Base-by-base conservation (phyloP, 2,888 invertebrate species). In the Drosophila barbarae region DNA sequence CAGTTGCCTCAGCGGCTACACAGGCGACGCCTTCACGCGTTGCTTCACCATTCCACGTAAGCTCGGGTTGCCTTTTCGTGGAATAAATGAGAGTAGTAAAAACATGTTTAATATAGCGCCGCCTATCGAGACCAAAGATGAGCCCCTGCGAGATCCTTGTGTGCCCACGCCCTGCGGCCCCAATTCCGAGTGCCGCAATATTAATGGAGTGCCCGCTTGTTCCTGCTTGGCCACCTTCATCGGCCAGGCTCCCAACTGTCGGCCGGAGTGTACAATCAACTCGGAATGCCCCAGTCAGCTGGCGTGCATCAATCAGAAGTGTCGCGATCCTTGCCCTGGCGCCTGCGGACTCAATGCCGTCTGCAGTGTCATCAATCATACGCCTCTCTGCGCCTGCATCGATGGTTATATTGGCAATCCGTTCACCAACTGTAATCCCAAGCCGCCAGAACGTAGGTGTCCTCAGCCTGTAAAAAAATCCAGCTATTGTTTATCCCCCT, bases 221-320 rank as follows among this genome's bases (percentile, higher is more conserved):
- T 92, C 93, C 26, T 95, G 95, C 81, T 86, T 93, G 73, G 88
- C 91, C 5, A 91, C 91, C 53, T 94, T 92, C 80, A 91, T 92
- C 72, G 94, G 94, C n/a, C 90, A 91, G 39, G 94, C 94, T 52
- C 94, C 94, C 15, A 93, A 93, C 78, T 94, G 94, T 85, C 91
- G 93, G 54, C 94, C 94, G 3, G 94, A 94, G 88, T 95, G 95
- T 88, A 92, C 92, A 1, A 93, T 93, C 47, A 93, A 93, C 82
- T 91, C 93, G 75, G 94, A 95, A 85, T 95, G 95, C 87, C 90
- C 92, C 3, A 92, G 93, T 71, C 92, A 93, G 76, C 90, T 91
- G 81, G 94, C 95, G 9, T 95, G 95, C 82, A 92, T 94, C n/a
- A 92, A 92, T 80, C 92, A 93, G 88, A 94, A 92, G 87, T 95